Conservation (phyloP, 2,113 vertebrate genomes). For the Rynchops niger region DNA sequence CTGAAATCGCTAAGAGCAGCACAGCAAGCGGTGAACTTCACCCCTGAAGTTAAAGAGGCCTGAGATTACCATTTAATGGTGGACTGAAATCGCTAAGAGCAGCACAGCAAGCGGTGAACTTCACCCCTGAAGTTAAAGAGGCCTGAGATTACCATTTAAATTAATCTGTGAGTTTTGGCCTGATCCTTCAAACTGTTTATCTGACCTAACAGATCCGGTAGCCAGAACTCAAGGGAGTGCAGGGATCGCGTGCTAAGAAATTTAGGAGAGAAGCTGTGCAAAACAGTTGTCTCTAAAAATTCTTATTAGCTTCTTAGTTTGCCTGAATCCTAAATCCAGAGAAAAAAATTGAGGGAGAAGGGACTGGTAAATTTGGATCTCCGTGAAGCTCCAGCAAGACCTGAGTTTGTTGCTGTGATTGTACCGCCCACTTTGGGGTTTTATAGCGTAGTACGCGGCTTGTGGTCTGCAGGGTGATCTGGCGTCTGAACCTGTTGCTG, state of each 20-base stretch:
- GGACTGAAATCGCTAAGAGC: background rate
- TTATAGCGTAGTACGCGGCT: background rate
- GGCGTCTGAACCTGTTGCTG: background rate
- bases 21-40: background rate
- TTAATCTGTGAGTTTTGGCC: background rate
- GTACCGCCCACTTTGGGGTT: accelerated
- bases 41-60: background rate
- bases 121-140: background rate
- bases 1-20: background rate
- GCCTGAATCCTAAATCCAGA: background rate
- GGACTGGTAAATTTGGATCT: background rate
- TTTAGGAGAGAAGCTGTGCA: background rate
- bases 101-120: background rate
- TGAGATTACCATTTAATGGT: background rate
- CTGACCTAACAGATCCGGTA: background rate
- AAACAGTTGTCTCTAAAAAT: background rate
- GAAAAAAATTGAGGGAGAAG: background rate
- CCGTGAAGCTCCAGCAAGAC: background rate
- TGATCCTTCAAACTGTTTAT: background rate
- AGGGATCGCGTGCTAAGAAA: background rate
- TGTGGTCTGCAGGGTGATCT: background rate
- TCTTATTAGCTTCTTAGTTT: background rate
- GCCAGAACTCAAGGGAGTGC: background rate
- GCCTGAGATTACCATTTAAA: background rate
- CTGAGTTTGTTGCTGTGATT: background rate